A percentile compares a stretch with the other conserved stretches of the same genome.
These are phyloP conservation scores for Ganaspis sp. DNA, from an alignment of 1,140 invertebrate genomes.

Conservation along the genomic window DNA sequence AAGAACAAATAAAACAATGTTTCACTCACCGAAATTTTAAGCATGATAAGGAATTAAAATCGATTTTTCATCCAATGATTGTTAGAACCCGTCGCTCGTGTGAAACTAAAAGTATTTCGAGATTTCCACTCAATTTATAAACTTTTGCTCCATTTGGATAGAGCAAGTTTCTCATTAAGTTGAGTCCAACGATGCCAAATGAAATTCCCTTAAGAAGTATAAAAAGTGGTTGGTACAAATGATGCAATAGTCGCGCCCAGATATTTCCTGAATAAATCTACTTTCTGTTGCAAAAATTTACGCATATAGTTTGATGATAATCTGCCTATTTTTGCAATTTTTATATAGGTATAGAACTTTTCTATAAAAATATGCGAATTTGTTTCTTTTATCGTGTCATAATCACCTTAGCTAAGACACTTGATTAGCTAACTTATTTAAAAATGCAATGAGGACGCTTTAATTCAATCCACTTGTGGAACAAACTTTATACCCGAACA, in stretches of 20 bases:
- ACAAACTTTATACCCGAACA: too few species aligned
- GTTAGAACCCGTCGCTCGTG: constrained; percentile 51
- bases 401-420: neutral
- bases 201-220: constrained; percentile 72
- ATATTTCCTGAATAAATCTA: constrained; percentile 72
- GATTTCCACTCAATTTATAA: constrained; percentile 67
- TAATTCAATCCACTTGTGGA: too few species aligned
- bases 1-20: neutral
- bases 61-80: constrained; percentile 25
- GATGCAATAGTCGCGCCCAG: constrained; percentile 67
- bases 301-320: constrained; percentile 50
- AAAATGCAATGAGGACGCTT: too few species aligned
- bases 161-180: constrained; percentile 51
- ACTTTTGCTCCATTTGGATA: constrained; percentile 66
- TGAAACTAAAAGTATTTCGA: constrained; percentile 63
- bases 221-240: constrained; percentile 66
- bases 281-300: constrained; percentile 50
- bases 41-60: constrained; percentile 45
- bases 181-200: constrained; percentile 60
- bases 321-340: neutral
- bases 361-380: neutral
- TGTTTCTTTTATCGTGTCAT: neutral
- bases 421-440: too few species aligned
- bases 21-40: constrained; percentile 57
- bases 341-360: neutral